Evolutionary conservation across 30 jellyfish, hydroid and myxozoan species (phyloP).

Genomic region (Aurelia aurita): DNA sequence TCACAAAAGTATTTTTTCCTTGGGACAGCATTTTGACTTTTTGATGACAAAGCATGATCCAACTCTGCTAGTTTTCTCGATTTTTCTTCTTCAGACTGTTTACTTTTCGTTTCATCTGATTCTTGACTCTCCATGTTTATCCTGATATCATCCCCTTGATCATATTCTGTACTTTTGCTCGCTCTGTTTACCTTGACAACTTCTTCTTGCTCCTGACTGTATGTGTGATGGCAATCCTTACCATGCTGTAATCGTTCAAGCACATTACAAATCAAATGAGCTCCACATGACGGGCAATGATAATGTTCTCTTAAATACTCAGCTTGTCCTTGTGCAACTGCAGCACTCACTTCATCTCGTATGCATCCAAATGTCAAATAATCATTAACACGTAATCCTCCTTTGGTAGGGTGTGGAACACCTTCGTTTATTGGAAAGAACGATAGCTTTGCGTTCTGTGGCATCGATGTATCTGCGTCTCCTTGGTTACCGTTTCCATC

Average conservation of each 20-base stretch:
- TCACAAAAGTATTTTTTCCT: slow-evolving; percentile 66
- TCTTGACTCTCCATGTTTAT: too few species aligned
- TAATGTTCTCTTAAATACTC: slow-evolving; percentile 88
- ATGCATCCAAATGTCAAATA: slow-evolving; percentile 95
- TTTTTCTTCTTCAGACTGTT: not conserved
- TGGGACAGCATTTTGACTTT: not conserved
- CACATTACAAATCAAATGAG: slow-evolving; percentile 90
- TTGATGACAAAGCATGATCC: not conserved
- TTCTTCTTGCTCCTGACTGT: slow-evolving; percentile 2
- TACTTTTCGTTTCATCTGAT: not conserved
- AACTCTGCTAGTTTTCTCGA: not conserved
- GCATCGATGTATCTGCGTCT: not conserved
- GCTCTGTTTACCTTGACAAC: not conserved
- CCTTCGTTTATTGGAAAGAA: slow-evolving; percentile 33
- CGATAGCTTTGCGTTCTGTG: not conserved
- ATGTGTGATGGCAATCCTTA: slow-evolving; percentile 44
- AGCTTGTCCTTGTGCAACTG: slow-evolving; percentile 98
- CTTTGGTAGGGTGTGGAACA: slow-evolving; percentile 83
- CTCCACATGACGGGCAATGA: slow-evolving; percentile 92
- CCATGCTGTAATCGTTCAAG: slow-evolving; percentile 89
- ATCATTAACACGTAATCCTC: slow-evolving; percentile 87
- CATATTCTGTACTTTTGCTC: not conserved
- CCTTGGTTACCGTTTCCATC: not conserved
- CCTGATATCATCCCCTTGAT: not conserved
- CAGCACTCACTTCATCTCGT: slow-evolving; percentile 72